Conservation (phyloP, 35 echinoderm and acorn worm species). For the Amphiura filiformis region DNA sequence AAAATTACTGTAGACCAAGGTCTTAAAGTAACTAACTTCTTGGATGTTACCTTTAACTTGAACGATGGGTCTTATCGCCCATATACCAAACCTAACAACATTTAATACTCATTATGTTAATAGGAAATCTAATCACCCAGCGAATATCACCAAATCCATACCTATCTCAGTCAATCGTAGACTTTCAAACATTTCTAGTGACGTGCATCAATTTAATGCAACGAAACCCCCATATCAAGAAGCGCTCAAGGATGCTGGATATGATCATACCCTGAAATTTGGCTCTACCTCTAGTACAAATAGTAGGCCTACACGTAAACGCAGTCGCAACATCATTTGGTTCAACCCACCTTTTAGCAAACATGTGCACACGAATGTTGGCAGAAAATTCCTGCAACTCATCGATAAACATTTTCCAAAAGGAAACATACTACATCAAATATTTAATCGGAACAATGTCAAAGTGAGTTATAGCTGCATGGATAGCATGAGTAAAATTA, state of each 20-base stretch:
- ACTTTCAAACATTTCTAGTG: not conserved
- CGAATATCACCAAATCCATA: not conserved
- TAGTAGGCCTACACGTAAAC: not conserved
- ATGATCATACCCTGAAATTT: not conserved
- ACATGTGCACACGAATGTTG: constrained; percentile 31
- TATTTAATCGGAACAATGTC: constrained; percentile 8
- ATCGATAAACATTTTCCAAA: constrained; percentile 35
- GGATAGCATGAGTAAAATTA: not conserved
- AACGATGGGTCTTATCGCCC: not conserved
- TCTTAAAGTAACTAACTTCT: not conserved
- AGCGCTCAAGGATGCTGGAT: constrained; percentile 1
- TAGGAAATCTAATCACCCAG: constrained; percentile 16
- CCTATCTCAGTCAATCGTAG: not conserved
- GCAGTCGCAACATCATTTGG: constrained; percentile 34
- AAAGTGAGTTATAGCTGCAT: constrained; percentile 23
- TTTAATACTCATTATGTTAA: not conserved
- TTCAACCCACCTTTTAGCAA: constrained; percentile 49
- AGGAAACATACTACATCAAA: not conserved
- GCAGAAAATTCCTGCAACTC: constrained; percentile 24
- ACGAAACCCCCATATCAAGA: not conserved
- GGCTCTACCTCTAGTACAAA: not conserved
- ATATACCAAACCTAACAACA: constrained; percentile 1
- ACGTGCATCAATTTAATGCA: constrained; percentile 6
- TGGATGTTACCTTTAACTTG: constrained; percentile 7
- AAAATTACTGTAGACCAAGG: not conserved